phyloP scores from a whole-genome alignment of 2,888 invertebrate genomes.

The Steinernema hermaphroditum region DNA sequence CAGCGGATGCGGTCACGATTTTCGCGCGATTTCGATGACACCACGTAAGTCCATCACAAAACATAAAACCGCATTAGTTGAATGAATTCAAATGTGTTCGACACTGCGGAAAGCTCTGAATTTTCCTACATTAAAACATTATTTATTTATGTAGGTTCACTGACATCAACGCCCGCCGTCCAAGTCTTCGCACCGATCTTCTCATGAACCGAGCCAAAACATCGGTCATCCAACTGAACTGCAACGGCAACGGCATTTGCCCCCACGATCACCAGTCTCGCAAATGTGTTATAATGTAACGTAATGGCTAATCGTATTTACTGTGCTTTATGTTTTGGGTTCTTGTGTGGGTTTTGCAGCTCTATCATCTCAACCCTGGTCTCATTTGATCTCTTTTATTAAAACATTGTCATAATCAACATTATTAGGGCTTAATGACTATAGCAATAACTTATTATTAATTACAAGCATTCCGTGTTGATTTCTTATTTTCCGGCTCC shows the following conservation, averaged over 20 bases:
- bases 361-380: not conserved
- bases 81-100: not conserved
- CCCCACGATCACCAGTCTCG: not conserved
- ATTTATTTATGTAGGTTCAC: slow-evolving; percentile 36
- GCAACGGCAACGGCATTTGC: not conserved
- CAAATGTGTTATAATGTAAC: not conserved
- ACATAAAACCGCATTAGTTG: not conserved
- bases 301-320: not conserved
- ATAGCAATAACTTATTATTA: slow-evolving; percentile 13
- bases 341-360: not conserved
- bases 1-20: slow-evolving; percentile 48
- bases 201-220: slow-evolving; percentile 46
- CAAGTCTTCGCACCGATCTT: slow-evolving; percentile 81
- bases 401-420: not conserved
- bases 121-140: not conserved
- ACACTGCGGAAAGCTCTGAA: not conserved
- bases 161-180: slow-evolving; percentile 75
- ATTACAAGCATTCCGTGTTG: not conserved
- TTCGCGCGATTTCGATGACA: slow-evolving; percentile 44
- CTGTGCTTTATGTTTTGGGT: not conserved
- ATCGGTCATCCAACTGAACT: slow-evolving; percentile 17
- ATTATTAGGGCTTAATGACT: not conserved
- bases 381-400: slow-evolving; percentile 1
- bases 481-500: slow-evolving; percentile 62
- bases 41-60: slow-evolving; percentile 32